Evolutionary conservation across 2,888 invertebrate species (phyloP).

Genomic region (Tetranychus piercei): DNA sequence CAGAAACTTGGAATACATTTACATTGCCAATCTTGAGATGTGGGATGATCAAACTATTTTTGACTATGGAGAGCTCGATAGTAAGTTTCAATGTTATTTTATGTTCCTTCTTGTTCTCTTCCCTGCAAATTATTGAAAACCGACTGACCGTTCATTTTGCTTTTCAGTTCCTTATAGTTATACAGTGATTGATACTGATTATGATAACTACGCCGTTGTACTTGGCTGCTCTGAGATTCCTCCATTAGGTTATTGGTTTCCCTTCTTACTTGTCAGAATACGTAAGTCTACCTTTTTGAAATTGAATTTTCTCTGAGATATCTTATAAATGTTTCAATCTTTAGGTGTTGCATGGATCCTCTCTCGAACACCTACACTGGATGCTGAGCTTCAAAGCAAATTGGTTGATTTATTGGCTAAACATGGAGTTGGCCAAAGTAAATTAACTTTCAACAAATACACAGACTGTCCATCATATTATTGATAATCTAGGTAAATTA

Average conservation of each 20-base stretch:
- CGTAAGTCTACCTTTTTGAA: background rate
- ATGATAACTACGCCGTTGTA: background rate
- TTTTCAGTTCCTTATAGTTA: background rate
- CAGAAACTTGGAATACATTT: background rate
- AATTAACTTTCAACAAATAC: background rate
- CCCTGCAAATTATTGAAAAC: background rate
- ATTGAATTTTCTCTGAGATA: too few species aligned
- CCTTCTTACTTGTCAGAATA: background rate
- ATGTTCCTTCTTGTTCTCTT: background rate
- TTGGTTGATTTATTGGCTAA: background rate
- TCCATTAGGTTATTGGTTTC: background rate
- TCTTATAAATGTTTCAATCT: too few species aligned
- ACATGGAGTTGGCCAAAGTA: background rate
- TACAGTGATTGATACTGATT: background rate
- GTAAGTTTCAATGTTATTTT: too few species aligned
- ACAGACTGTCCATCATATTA: background rate
- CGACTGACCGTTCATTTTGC: background rate
- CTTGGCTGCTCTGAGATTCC: background rate
- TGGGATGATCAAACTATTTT: background rate
- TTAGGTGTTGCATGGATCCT: background rate
- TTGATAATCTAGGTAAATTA: background rate
- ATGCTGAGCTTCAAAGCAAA: background rate
- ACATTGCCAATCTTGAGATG: background rate
- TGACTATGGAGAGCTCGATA: background rate
- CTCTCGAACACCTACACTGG: background rate